These are phyloP conservation scores for Steinernema carpocapsae DNA, from an alignment of 2,888 invertebrate species.

Conservation along the genomic window DNA sequence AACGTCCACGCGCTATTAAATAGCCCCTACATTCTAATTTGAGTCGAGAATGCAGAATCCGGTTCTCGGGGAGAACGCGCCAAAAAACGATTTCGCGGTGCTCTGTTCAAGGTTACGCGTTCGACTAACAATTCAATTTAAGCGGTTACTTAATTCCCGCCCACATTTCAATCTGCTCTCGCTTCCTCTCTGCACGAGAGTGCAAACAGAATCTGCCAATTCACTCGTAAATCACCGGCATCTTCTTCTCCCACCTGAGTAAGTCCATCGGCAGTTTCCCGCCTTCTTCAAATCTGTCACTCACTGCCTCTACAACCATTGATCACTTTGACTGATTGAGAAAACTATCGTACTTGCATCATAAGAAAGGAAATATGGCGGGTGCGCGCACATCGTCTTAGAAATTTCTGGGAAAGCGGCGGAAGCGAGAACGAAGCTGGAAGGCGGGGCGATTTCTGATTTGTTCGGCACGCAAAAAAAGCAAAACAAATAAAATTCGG, in stretches of 20 bases:
- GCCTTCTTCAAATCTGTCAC: background rate
- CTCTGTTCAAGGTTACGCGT: constrained; percentile 27
- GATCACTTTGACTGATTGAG: constrained; percentile 5
- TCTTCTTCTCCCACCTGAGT: constrained; percentile 15
- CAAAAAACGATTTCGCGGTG: background rate
- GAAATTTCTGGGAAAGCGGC: background rate
- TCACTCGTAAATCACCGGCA: background rate
- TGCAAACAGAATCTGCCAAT: background rate
- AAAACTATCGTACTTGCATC: background rate
- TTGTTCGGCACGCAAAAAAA: background rate
- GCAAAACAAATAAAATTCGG: constrained; percentile 24
- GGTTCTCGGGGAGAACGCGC: constrained; percentile 13
- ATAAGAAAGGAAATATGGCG: no score
- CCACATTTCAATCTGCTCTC: background rate
- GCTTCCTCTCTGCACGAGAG: background rate
- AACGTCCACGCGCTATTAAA: background rate
- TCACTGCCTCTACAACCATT: background rate
- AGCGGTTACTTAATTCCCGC: background rate
- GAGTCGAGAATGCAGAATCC: background rate
- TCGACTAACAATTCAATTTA: background rate
- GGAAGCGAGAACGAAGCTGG: background rate
- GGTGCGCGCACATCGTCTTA: background rate
- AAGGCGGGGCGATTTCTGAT: background rate
- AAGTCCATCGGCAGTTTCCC: no score
- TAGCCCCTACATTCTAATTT: background rate